These are phyloP conservation scores for Centropristis striata DNA, from an alignment of 2,113 vertebrate species.

Conservation along the genomic window DNA sequence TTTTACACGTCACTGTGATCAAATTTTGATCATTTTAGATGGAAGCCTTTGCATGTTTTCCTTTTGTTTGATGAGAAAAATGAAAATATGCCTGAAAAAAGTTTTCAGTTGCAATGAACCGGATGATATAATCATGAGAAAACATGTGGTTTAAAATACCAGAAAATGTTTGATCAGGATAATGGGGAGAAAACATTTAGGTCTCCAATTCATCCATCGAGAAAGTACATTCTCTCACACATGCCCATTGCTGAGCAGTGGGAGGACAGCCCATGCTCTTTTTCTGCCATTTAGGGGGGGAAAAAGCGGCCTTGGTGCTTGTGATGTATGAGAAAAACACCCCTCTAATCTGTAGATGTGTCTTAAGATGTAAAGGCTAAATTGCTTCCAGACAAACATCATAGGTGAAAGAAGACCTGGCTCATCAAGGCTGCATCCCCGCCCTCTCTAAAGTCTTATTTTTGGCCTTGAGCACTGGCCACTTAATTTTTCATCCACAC, in stretches of 20 bases:
- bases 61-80: constrained; percentile 9
- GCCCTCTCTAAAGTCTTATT: constrained; percentile 49
- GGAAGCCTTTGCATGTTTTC: neutral
- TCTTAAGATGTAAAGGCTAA: constrained; percentile 61
- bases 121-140: constrained; percentile 44
- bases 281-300: constrained; percentile 43
- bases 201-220: constrained; percentile 60
- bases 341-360: constrained; percentile 49
- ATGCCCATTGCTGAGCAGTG: constrained; percentile 29
- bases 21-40: too few species aligned
- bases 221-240: constrained; percentile 51
- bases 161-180: constrained; percentile 48
- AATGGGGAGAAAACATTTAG: constrained; percentile 51
- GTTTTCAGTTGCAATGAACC: constrained; percentile 34
- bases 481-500: constrained; percentile 68
- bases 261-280: constrained; percentile 38
- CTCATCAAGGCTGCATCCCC: constrained; percentile 28
- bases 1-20: neutral
- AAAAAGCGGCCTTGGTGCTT: constrained; percentile 38
- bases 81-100: constrained; percentile 39
- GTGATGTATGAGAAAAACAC: constrained; percentile 55
- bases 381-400: constrained; percentile 71
- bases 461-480: constrained; percentile 46
- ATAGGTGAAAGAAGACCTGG: constrained; percentile 65
- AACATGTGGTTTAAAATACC: constrained; percentile 64